Conservation (phyloP, 1,140 invertebrate genomes). For the Anadara kagoshimensis region DNA sequence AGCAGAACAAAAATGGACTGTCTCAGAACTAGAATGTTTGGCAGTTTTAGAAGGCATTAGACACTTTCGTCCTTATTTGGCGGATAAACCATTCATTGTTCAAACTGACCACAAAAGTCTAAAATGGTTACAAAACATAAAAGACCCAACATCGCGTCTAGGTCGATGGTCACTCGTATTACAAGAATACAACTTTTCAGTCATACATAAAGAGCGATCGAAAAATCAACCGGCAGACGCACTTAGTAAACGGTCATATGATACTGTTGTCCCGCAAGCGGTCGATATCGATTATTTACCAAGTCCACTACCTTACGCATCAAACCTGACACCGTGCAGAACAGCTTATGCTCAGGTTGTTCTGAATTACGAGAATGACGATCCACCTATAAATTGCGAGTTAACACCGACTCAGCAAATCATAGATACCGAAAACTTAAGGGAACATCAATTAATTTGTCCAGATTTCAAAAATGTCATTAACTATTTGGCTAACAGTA, state of each 20-base stretch:
- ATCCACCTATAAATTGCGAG: neutral
- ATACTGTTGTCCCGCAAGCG: neutral
- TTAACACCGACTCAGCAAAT: neutral
- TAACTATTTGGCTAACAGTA: neutral
- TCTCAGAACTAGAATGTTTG: slow-evolving; percentile 28
- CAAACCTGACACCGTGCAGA: neutral
- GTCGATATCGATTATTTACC: neutral
- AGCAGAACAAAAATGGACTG: slow-evolving; percentile 29
- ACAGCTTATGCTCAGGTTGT: neutral
- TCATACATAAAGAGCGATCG: slow-evolving; percentile 5
- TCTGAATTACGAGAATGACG: neutral
- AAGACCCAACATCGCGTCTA: slow-evolving; percentile 14
- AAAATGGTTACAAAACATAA: neutral
- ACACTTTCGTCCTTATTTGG: slow-evolving; percentile 14
- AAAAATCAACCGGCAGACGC: slow-evolving; percentile 12
- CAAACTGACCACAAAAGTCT: slow-evolving; percentile 27
- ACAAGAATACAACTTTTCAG: slow-evolving; percentile 39
- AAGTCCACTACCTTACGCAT: neutral
- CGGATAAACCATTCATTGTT: slow-evolving; percentile 14
- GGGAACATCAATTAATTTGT: too few relatives aligned
- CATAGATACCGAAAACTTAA: neutral
- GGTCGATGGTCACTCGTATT: slow-evolving; percentile 33
- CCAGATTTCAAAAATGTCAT: neutral
- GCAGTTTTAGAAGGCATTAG: slow-evolving; percentile 31
- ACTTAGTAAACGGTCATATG: neutral